Evolutionary conservation across 2,113 vertebrate species (phyloP).

Genomic region (Ptilonorhynchus violaceus): DNA sequence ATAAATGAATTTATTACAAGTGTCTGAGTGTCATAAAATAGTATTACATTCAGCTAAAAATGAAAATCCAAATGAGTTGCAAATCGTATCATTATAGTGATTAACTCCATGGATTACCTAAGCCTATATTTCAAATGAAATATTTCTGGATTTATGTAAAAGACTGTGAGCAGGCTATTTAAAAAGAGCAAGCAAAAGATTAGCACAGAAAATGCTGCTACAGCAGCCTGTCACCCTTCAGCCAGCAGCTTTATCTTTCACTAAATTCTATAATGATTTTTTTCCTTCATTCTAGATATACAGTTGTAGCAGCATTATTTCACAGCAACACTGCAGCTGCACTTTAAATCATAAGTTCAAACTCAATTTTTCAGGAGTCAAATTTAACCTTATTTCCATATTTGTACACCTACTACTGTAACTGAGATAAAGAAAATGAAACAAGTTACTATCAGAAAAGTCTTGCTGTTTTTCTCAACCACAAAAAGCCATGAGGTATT

Average conservation of each 20-base stretch:
- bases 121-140: background rate
- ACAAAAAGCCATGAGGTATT: background rate
- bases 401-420: background rate
- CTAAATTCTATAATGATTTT: background rate
- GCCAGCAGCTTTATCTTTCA: background rate
- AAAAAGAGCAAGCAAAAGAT: background rate
- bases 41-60: slow-evolving; percentile 12
- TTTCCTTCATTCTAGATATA: background rate
- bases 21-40: background rate
- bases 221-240: background rate
- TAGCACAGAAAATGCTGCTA: background rate
- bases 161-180: background rate
- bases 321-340: background rate
- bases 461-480: background rate
- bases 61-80: slow-evolving; percentile 22
- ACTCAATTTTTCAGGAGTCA: background rate
- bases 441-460: background rate
- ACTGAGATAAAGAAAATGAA: background rate
- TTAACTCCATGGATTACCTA: slow-evolving; percentile 9
- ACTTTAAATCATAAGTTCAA: background rate
- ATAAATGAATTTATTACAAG: background rate
- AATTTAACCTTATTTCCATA: slow-evolving; percentile 21
- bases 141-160: slow-evolving; percentile 20
- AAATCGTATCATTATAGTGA: slow-evolving; percentile 10
- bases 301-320: background rate